Conservation (phyloP, 2,797 vertebrate genomes). For the Catostomus latipinnis region DNA sequence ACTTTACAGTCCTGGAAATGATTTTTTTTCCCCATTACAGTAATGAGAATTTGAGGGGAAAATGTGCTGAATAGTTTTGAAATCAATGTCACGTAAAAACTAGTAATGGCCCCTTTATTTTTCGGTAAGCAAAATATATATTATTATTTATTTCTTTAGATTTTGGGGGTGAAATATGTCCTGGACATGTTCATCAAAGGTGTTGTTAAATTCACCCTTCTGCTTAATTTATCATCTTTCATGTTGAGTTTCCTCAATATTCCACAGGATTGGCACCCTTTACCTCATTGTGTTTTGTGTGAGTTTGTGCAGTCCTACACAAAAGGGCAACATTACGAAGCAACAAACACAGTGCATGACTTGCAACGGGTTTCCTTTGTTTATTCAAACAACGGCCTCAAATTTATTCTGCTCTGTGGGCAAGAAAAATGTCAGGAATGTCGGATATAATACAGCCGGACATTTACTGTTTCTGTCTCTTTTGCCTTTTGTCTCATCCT, state of each 20-base stretch:
- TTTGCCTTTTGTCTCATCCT: not conserved
- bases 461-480: not conserved
- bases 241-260: too few species aligned
- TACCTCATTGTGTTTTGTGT: slow-evolving; percentile 5
- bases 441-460: slow-evolving; percentile 2
- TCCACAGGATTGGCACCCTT: too few species aligned
- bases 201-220: not conserved
- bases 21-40: too few species aligned
- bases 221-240: not conserved
- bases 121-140: too few species aligned
- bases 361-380: slow-evolving; percentile 42
- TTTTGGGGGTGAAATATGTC: too few species aligned
- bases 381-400: slow-evolving; percentile 4
- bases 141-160: too few species aligned
- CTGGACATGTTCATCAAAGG: not conserved
- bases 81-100: too few species aligned
- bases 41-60: too few species aligned
- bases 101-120: too few species aligned
- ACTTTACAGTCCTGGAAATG: too few species aligned
- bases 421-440: slow-evolving; percentile 41
- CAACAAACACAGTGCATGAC: slow-evolving; percentile 35
- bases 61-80: too few species aligned
- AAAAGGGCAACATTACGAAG: slow-evolving; percentile 33
- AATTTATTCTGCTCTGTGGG: slow-evolving; percentile 31
- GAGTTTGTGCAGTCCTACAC: slow-evolving; percentile 20